Base-by-base conservation (phyloP, 1,140 invertebrate genomes). In the Leptestheria dahalacensis region DNA sequence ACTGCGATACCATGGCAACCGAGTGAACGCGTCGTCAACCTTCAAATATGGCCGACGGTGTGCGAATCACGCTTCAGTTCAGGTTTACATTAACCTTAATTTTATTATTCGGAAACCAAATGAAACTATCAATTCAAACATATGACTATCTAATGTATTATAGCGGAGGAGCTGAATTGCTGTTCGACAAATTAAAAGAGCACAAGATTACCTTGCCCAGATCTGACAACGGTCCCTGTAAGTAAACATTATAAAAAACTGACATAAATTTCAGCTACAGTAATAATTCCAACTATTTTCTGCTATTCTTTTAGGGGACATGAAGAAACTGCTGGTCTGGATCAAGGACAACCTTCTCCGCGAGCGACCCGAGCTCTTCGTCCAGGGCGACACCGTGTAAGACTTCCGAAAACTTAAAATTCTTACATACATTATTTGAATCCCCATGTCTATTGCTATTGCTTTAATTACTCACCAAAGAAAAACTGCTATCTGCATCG, bases 321-420 rank as follows among this genome's bases (percentile, higher is more conserved):
- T 95, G 56, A 73, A 74, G 59, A 74, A 78, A 48, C 71, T 96
- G 20, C 71, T 96, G 1, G 66, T 78, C 2, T 94, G 88, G 88
- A 80, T 96, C 29, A 82, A 82, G 68, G 82, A 87, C 61, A 91
- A 93, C 71, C 72, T 95, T 54, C 69, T 97, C 29, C 82, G 78
- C 59, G 90, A 95, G 68, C 76, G 89, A 63, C 82, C 83, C 11
- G 91, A 95, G 70, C 74, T 97, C n/a, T 95, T 97, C 70, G 68
- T 94, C 41, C 84, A 91, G 75, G 84, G 80, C 60, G 80, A 86
- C 33, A 80, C 82, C 4, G 83, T 91, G 80, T 86, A 78, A 81
- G 81, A 46, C 18, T 12, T 3, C 48, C 2, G 15, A 21, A 18
- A 59, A 47, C 15, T 47, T 59, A n/a, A 2, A 47, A 18, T 11